Conservation (phyloP, 1,140 invertebrate genomes). For the Calycopis cecrops region DNA sequence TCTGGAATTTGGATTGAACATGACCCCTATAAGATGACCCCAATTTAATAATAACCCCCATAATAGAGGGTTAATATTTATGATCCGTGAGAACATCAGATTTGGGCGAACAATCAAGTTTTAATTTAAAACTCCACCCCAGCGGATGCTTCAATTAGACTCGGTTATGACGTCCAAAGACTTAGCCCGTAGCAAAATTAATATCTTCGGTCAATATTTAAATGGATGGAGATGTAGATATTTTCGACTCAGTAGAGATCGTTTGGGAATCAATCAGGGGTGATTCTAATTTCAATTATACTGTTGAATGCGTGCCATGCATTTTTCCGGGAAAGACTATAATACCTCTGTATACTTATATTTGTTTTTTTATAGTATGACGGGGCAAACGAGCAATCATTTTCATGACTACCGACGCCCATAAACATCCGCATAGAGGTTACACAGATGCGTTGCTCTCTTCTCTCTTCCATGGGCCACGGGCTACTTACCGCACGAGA, state of each 20-base stretch:
- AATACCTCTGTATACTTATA: too few relatives aligned
- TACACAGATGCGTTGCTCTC: too few relatives aligned
- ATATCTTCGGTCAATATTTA: background rate
- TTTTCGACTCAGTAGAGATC: background rate
- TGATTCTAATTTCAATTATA: background rate
- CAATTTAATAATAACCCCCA: background rate
- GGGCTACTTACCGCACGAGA: too few relatives aligned
- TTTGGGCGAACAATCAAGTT: slow-evolving; percentile 5
- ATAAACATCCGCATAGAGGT: too few relatives aligned
- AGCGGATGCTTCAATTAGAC: slow-evolving; percentile 9
- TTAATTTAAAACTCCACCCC: background rate
- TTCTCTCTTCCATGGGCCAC: too few relatives aligned
- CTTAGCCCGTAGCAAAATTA: background rate
- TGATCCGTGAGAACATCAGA: slow-evolving; percentile 5
- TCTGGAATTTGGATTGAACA: too few relatives aligned
- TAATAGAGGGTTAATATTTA: slow-evolving; percentile 5
- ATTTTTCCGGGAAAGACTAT: too few relatives aligned
- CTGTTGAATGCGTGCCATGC: too few relatives aligned
- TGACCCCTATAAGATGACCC: slow-evolving; percentile 1
- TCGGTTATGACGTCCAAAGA: background rate
- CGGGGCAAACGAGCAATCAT: too few relatives aligned
- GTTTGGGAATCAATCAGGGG: background rate
- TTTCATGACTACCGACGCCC: too few relatives aligned
- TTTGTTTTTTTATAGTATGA: too few relatives aligned
- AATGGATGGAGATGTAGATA: background rate